Conservation (phyloP, 2,113 vertebrate genomes). For the Nothocercus julius region DNA sequence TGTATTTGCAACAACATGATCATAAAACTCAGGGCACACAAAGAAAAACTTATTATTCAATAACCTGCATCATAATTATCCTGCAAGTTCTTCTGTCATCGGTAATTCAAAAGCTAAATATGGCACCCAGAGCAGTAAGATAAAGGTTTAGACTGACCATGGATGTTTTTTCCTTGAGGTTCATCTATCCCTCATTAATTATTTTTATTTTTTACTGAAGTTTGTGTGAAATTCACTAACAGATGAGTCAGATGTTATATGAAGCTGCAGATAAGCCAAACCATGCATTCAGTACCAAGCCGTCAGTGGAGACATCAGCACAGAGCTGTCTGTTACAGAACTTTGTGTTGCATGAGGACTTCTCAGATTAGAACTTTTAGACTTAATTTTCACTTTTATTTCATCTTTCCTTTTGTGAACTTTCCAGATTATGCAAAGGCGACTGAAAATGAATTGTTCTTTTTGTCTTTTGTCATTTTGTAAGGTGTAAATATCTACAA, state of each 20-base stretch:
- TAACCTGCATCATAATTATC: neutral
- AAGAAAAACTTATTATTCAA: neutral
- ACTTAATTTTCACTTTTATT: neutral
- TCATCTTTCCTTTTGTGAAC: neutral
- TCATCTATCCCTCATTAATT: neutral
- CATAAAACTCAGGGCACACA: neutral
- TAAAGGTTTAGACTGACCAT: neutral
- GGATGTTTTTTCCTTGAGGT: neutral
- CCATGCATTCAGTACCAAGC: rapidly evolving
- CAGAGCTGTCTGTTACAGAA: neutral
- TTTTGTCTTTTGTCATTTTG: neutral
- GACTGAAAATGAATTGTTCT: neutral
- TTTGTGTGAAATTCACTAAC: neutral
- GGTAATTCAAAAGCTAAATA: neutral
- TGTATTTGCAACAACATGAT: neutral
- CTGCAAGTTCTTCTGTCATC: neutral
- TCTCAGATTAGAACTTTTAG: neutral
- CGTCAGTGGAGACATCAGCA: neutral
- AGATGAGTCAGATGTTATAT: rapidly evolving
- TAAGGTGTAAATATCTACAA: neutral
- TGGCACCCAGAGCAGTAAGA: neutral
- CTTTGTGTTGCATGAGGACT: neutral
- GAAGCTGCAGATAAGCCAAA: rapidly evolving
- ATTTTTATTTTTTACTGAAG: neutral
- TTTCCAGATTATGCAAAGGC: neutral